Conservation (phyloP, 2,113 vertebrate genomes). For the Ageneiosus marmoratus region DNA sequence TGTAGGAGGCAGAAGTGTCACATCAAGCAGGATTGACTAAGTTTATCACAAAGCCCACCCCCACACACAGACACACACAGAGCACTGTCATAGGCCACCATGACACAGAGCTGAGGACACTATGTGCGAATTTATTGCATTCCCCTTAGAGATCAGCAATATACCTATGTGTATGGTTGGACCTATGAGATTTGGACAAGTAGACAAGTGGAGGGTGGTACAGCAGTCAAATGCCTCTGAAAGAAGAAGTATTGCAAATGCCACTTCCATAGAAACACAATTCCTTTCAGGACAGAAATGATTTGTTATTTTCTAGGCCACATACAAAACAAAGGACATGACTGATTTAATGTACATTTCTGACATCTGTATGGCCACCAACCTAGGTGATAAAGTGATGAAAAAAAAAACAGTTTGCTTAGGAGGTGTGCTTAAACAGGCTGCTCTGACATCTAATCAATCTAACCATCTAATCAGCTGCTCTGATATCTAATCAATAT, state of each 20-base stretch:
- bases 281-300: background rate
- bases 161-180: background rate
- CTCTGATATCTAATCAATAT: no score
- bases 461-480: no score
- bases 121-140: background rate
- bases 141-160: background rate
- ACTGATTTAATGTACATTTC: background rate
- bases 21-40: conserved; percentile 16
- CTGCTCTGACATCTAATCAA: background rate
- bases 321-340: background rate
- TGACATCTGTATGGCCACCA: background rate
- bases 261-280: background rate
- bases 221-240: background rate
- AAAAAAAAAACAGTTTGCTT: background rate
- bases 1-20: conserved; percentile 57
- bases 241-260: background rate
- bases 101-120: background rate
- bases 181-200: background rate
- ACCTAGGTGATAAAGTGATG: background rate
- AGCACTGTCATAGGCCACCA: background rate
- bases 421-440: background rate
- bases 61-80: background rate
- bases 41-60: background rate
- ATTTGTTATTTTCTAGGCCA: background rate
- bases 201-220: background rate